phyloP scores from a whole-genome alignment of 1,140 invertebrate species.

The Rhysida immarginata region DNA sequence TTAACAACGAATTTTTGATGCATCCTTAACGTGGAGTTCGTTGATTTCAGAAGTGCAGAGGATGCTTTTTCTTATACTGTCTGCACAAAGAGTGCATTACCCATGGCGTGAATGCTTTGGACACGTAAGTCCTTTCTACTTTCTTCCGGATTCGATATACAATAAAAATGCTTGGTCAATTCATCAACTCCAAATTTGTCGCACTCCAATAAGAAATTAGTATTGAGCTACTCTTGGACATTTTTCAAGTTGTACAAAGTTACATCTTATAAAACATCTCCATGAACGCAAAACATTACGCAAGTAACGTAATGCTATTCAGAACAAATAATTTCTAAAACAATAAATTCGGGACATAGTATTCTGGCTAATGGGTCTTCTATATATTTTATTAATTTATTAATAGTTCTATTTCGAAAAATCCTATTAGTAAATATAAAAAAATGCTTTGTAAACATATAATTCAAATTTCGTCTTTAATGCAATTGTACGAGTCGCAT shows the following conservation, averaged over 20 bases:
- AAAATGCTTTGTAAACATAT: too few species aligned
- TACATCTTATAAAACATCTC: slow-evolving; percentile 71
- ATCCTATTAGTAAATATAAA: too few species aligned
- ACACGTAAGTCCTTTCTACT: slow-evolving; percentile 47
- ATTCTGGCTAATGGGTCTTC: too few species aligned
- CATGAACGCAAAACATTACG: slow-evolving; percentile 72
- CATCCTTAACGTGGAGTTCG: neutral
- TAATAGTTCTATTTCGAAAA: too few species aligned
- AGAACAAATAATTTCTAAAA: too few species aligned
- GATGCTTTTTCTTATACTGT: too few species aligned
- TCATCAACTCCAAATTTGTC: slow-evolving; percentile 40
- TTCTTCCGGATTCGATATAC: slow-evolving; percentile 62
- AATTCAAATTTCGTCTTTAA: too few species aligned
- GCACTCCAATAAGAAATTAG: slow-evolving; percentile 58
- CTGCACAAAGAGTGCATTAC: slow-evolving; percentile 37
- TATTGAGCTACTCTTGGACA: slow-evolving; percentile 31
- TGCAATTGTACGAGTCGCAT: too few species aligned
- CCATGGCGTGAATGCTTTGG: slow-evolving; percentile 46
- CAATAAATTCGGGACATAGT: too few species aligned
- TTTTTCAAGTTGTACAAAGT: slow-evolving; percentile 46
- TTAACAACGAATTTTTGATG: neutral
- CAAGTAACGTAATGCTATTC: too few species aligned
- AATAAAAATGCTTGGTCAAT: slow-evolving; percentile 58
- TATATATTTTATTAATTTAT: too few species aligned
- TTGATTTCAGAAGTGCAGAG: neutral